A percentile compares a stretch with the other conserved stretches of the same genome.
These are phyloP conservation scores for Latrodectus hesperus DNA, from an alignment of 2,888 invertebrate species.

Conservation along the genomic window DNA sequence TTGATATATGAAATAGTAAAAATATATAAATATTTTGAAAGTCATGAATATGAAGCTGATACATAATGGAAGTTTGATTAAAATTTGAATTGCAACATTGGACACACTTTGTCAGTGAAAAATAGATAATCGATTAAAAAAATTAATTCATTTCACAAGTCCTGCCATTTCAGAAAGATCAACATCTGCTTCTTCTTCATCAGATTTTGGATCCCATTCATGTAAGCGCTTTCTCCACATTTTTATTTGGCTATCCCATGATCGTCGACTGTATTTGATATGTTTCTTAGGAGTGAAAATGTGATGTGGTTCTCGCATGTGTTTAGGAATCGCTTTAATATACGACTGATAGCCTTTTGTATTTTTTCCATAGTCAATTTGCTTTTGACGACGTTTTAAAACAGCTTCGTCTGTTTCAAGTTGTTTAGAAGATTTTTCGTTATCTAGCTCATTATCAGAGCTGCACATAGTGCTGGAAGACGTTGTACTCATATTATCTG, in stretches of 20 bases:
- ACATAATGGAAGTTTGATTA: too few species aligned
- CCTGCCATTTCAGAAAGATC: slow-evolving; percentile 51
- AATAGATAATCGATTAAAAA: too few species aligned
- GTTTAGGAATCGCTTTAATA: slow-evolving; percentile 71
- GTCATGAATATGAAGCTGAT: too few species aligned
- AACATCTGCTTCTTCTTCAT: slow-evolving; percentile 71
- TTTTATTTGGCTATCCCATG: slow-evolving; percentile 91
- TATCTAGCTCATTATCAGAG: slow-evolving; percentile 52
- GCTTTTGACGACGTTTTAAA: slow-evolving; percentile 88
- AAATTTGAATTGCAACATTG: too few species aligned
- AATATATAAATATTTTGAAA: too few species aligned
- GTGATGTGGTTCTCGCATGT: slow-evolving; percentile 81
- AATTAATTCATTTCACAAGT: not conserved
- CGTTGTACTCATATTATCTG: slow-evolving; percentile 17
- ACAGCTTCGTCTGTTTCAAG: slow-evolving; percentile 83
- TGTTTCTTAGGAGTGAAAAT: slow-evolving; percentile 93
- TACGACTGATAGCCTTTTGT: slow-evolving; percentile 77
- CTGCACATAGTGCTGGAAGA: slow-evolving; percentile 35
- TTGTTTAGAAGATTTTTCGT: not conserved
- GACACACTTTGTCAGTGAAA: too few species aligned
- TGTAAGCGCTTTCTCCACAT: slow-evolving; percentile 91
- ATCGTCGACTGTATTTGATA: slow-evolving; percentile 90
- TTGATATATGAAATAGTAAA: too few species aligned
- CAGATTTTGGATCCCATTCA: slow-evolving; percentile 80
- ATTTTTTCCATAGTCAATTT: slow-evolving; percentile 96